phyloP scores from a whole-genome alignment of 2,113 vertebrate species.

The Cololabis saira region DNA sequence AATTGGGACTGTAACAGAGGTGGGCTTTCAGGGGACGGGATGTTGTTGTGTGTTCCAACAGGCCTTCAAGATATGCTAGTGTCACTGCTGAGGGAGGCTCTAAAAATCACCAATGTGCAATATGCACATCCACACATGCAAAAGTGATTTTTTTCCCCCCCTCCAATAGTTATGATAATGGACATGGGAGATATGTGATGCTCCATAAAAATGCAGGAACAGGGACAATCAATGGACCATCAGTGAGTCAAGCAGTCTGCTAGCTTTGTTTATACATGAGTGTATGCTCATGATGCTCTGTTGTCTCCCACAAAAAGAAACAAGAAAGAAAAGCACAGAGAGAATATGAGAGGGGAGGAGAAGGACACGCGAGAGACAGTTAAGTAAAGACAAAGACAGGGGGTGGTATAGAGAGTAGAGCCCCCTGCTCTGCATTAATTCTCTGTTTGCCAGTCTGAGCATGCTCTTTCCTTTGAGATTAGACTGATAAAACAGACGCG shows the following conservation, averaged over 20 bases:
- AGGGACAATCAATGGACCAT: constrained; percentile 15
- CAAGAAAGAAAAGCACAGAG: constrained; percentile 19
- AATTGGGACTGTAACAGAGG: constrained; percentile 60
- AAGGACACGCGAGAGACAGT: constrained; percentile 66
- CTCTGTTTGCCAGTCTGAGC: constrained; percentile 82
- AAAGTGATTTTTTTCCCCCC: neutral
- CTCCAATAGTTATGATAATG: neutral
- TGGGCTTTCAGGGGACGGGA: constrained; percentile 60
- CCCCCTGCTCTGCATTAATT: constrained; percentile 77
- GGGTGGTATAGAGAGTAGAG: constrained; percentile 46
- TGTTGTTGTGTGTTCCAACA: constrained; percentile 64
- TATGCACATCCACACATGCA: neutral
- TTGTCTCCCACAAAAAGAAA: constrained; percentile 50
- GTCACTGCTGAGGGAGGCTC: constrained; percentile 47
- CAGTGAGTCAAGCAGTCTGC: constrained; percentile 38
- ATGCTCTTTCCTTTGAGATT: constrained; percentile 78
- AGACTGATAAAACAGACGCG: constrained; percentile 72
- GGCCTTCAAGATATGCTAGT: constrained; percentile 54
- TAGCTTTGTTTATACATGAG: constrained; percentile 16
- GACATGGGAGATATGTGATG: neutral
- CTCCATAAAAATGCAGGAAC: constrained; percentile 12
- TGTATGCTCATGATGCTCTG: constrained; percentile 58
- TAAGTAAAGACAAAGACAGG: constrained; percentile 64
- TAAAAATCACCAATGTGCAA: constrained; percentile 25
- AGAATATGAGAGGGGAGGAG: constrained; percentile 36